phyloP scores from a whole-genome alignment of 2,888 invertebrate species.

The Andrena marginata region DNA sequence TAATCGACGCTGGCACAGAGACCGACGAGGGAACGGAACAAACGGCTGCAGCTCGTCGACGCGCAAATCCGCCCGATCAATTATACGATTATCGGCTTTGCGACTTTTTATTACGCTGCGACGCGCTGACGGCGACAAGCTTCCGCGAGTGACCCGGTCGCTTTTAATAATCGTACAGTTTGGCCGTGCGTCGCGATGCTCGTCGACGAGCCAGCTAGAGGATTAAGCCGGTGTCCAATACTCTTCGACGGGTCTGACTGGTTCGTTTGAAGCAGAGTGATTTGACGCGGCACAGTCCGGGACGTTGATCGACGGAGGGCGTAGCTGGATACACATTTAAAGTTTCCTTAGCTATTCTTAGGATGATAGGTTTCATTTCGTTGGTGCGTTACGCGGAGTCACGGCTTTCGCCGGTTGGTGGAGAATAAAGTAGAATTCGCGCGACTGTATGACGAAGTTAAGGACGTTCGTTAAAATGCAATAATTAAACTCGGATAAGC shows the following conservation, averaged over 20 bases:
- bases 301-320: no score
- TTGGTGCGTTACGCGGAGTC: no score
- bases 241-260: not conserved
- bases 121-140: constrained; percentile 27
- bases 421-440: no score
- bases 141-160: constrained; percentile 14
- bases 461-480: no score
- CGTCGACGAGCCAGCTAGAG: constrained; percentile 19
- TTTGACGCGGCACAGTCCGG: no score
- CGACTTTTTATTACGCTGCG: not conserved
- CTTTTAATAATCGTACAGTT: constrained; percentile 41
- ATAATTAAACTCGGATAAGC: no score
- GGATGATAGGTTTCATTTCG: no score
- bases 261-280: no score
- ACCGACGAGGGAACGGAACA: constrained; percentile 39
- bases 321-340: no score
- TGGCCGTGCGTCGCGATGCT: constrained; percentile 6
- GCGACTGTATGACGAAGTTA: no score
- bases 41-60: constrained; percentile 45
- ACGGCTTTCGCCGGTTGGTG: no score
- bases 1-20: constrained; percentile 6
- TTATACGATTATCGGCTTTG: constrained; percentile 66
- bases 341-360: no score
- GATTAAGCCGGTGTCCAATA: constrained; percentile 20
- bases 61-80: constrained; percentile 59